These are phyloP conservation scores for Subanguina moxae DNA, from an alignment of 1,140 invertebrate genomes.

Conservation along the genomic window DNA sequence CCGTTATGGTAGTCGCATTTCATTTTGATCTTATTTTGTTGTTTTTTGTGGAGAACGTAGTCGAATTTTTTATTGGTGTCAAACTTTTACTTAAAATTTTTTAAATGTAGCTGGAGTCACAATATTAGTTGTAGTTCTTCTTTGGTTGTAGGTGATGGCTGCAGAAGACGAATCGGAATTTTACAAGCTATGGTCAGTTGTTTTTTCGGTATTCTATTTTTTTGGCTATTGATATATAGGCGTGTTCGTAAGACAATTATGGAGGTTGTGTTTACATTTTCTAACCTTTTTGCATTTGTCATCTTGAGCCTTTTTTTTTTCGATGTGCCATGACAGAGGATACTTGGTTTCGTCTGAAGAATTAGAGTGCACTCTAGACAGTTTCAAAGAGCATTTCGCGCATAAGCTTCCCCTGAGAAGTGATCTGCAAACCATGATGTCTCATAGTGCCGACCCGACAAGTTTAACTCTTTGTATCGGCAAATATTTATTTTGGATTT, in stretches of 20 bases:
- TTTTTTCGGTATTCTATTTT: too few species aligned
- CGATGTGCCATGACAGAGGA: conserved; percentile 66
- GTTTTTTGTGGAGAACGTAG: too few species aligned
- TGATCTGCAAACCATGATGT: conserved; percentile 82
- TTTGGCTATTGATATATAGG: conserved; percentile 69
- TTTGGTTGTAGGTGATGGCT: too few species aligned
- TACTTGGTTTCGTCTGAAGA: conserved; percentile 91
- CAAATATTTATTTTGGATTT: neutral
- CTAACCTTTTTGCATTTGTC: neutral
- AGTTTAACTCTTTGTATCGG: conserved; percentile 59
- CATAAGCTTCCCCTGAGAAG: conserved; percentile 77
- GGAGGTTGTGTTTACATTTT: conserved; percentile 68
- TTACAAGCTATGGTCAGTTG: too few species aligned
- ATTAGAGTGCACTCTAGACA: conserved; percentile 94
- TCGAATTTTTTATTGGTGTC: too few species aligned
- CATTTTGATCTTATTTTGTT: too few species aligned
- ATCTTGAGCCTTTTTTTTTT: neutral
- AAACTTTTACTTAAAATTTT: too few species aligned
- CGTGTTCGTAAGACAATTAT: conserved; percentile 94
- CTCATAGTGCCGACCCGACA: conserved; percentile 98
- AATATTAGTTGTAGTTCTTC: too few species aligned
- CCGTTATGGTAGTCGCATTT: too few species aligned
- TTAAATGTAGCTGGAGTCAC: too few species aligned
- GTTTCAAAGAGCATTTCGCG: conserved; percentile 94
- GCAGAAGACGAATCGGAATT: too few species aligned